Evolutionary conservation across 2,797 vertebrate genomes (phyloP).

Genomic region (Discoglossus pictus): DNA sequence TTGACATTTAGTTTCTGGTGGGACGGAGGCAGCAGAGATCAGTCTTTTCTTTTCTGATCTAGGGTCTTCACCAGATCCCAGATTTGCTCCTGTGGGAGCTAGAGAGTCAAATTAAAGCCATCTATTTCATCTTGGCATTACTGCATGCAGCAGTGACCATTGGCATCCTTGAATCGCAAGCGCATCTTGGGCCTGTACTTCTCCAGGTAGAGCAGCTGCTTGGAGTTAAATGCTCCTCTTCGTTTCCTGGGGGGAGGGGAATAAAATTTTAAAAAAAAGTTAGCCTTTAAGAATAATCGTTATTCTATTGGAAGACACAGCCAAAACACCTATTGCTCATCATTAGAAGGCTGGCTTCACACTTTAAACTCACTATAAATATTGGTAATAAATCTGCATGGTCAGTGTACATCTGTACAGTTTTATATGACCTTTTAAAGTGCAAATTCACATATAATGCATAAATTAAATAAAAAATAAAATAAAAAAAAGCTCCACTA

Average conservation of each 20-base stretch:
- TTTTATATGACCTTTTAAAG: too few species aligned
- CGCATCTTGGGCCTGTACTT: conserved; percentile 98
- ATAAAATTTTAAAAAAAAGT: too few species aligned
- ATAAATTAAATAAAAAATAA: too few species aligned
- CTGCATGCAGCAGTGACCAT: conserved; percentile 94
- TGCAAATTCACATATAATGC: too few species aligned
- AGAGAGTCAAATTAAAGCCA: conserved; percentile 63
- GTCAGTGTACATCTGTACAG: too few species aligned
- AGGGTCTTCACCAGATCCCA: conserved; percentile 64
- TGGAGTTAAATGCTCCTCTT: conserved; percentile 99
- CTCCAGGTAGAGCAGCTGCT: conserved; percentile 99
- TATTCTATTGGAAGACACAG: too few species aligned
- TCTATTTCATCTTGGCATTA: conserved; percentile 67
- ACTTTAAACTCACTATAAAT: too few species aligned
- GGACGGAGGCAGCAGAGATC: conserved; percentile 59
- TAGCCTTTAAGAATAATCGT: too few species aligned
- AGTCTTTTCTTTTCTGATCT: conserved; percentile 26
- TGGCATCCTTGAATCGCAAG: conserved; percentile 93
- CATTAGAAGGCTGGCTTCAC: too few species aligned
- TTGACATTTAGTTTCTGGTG: conserved; percentile 60
- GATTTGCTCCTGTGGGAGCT: conserved; percentile 79
- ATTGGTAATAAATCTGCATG: too few species aligned
- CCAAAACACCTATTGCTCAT: too few species aligned
- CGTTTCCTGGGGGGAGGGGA: too few species aligned
- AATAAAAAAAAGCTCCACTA: neutral